Conservation (phyloP, 2,888 invertebrate genomes). For the Watsonalla binaria region DNA sequence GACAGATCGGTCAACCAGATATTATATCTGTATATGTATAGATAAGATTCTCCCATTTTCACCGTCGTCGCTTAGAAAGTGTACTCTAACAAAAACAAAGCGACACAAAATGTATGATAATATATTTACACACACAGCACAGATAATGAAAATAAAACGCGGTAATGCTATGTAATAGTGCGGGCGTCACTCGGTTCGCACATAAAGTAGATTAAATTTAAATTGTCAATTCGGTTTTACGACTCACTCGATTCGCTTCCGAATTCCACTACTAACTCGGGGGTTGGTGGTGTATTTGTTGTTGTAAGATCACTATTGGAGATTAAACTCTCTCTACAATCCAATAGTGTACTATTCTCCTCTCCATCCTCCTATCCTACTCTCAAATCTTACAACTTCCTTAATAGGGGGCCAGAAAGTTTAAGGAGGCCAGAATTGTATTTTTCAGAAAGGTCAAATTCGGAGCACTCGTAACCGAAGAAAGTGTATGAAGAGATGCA, state of each 20-base stretch:
- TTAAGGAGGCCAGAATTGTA: no score
- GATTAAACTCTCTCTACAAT: no score
- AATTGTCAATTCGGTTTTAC: constrained; percentile 72
- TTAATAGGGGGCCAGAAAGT: no score
- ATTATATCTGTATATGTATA: no score
- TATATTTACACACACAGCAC: constrained; percentile 10
- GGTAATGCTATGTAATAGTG: constrained; percentile 48
- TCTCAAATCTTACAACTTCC: no score
- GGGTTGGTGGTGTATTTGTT: constrained; percentile 26
- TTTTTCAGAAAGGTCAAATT: no score
- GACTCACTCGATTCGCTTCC: constrained; percentile 35
- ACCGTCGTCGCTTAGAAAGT: not conserved
- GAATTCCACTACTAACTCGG: constrained; percentile 18
- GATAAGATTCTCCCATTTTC: no score
- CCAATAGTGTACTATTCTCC: no score
- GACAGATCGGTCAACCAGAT: no score
- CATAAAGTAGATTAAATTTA: constrained; percentile 73
- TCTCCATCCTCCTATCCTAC: no score
- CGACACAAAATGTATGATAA: not conserved
- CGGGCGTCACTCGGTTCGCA: constrained; percentile 40
- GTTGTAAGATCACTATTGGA: constrained; percentile 7
- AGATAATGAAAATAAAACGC: constrained; percentile 38
- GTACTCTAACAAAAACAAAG: not conserved
- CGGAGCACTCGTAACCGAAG: no score
- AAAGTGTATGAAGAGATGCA: no score